Conservation (phyloP, 2,113 vertebrate species). For the Phylloscopus whistleri region DNA sequence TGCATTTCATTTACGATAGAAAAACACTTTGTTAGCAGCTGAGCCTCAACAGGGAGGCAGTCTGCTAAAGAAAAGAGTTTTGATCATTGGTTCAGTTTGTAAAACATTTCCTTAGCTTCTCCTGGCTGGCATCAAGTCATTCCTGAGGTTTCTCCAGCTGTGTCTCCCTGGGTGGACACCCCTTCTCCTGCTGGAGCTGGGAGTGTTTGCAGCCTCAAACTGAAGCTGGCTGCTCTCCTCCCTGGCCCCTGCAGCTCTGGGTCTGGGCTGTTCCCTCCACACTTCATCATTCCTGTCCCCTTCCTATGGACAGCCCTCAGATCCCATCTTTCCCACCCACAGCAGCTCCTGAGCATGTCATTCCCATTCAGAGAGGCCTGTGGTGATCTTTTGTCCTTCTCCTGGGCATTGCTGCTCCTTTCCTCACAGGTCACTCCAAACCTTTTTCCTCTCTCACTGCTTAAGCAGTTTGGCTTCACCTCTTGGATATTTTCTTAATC, state of each 20-base stretch:
- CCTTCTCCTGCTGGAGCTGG: not conserved
- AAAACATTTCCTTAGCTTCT: not conserved
- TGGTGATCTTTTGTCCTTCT: not conserved
- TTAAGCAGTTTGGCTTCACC: not conserved
- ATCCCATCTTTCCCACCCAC: not conserved
- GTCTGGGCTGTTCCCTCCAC: not conserved
- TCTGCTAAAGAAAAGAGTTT: not conserved
- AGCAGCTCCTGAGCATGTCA: not conserved
- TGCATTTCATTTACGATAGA: not conserved
- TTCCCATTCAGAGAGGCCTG: not conserved
- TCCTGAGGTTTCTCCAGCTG: not conserved
- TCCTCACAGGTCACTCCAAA: not conserved
- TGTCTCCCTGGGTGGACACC: not conserved
- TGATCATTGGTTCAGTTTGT: not conserved
- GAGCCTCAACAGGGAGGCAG: not conserved
- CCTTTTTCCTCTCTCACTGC: not conserved
- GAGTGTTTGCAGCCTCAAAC: not conserved
- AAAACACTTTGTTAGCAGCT: not conserved
- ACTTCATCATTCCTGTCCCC: not conserved
- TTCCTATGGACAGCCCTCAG: fast-evolving
- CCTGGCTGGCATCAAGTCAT: not conserved
- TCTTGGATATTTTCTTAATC: not conserved
- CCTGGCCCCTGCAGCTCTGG: not conserved
- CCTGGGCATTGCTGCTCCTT: not conserved
- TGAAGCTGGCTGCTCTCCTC: not conserved